Evolutionary conservation across 2,113 vertebrate species (phyloP), one percentile per base, ranked within the genome.

Genomic region (Eubucco bourcierii): DNA sequence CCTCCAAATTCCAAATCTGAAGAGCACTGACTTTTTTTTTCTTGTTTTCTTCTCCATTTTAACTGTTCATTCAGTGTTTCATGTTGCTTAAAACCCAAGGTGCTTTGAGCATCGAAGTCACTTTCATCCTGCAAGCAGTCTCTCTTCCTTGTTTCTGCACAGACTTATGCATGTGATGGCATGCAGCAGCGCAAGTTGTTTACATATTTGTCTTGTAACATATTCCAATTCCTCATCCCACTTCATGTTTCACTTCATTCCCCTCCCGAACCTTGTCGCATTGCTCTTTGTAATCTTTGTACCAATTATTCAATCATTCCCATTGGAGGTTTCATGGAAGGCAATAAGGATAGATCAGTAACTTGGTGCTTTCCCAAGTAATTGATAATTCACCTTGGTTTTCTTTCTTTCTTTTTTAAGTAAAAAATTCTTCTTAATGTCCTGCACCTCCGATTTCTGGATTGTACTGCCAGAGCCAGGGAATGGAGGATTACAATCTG

Each of bases 401-500:
- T 31, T 18, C 4, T 15, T 27, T 34, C 15, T 58, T 91, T 33
- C 18, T 39, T 12, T 52, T 4, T 61, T 61, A 63, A 52, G 27
- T 71, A 20, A 82, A 79, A 91, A 53, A 58, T 5, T 60, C 3
- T 33, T n/a, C 27, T 21, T 47, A 21, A 8, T 65, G 44, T 15
- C 18, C 18, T 20, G 25, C 24, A 37, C 25, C 11, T 76, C 37
- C 20, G 12, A 20, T 78, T 75, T 39, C n/a, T 72, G 20, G 50
- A 47, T 59, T 76, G 28, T 37, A 39, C 61, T 83, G 63, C 67
- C 52, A 55, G 60, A 96, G 52, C 75, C 80, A 46, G 82, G 79
- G 77, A 82, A 87, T 63, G 52, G 72, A 94, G 73, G 86, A 93
- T 90, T 95, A 95, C 82, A 76, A 47, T 84, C 90, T 88, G 87